Evolutionary conservation across 2,888 invertebrate species (phyloP).

Genomic region (Trichopria drosophilae): DNA sequence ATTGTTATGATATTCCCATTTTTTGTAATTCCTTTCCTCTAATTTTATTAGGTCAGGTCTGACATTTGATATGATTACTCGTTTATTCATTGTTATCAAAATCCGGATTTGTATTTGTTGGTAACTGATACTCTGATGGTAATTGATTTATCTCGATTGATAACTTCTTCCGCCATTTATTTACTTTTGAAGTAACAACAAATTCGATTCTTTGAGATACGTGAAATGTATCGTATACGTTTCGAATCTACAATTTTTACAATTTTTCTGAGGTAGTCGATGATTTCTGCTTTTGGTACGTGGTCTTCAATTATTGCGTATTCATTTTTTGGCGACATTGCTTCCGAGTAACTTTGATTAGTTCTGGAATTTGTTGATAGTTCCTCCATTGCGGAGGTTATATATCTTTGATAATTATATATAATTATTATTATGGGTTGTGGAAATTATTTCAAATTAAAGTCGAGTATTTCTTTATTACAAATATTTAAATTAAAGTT

Average conservation of each 20-base stretch:
- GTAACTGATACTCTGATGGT: slow-evolving; percentile 1
- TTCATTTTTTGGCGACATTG: background rate
- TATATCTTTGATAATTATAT: too few relatives aligned
- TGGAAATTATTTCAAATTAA: too few relatives aligned
- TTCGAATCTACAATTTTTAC: background rate
- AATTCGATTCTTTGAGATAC: slow-evolving; percentile 6
- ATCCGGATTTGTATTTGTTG: background rate
- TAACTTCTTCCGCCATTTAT: background rate
- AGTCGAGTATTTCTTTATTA: too few relatives aligned
- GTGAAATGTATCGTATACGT: slow-evolving; percentile 3
- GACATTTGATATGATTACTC: slow-evolving; percentile 10
- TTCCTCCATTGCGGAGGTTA: too few relatives aligned
- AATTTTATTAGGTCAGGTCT: background rate
- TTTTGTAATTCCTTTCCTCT: background rate
- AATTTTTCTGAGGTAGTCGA: slow-evolving; percentile 4
- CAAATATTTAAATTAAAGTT: too few relatives aligned
- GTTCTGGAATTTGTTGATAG: too few relatives aligned
- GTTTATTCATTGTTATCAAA: slow-evolving; percentile 9
- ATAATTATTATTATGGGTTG: too few relatives aligned
- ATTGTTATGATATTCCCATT: background rate
- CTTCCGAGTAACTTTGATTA: background rate
- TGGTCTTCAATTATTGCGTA: slow-evolving; percentile 9
- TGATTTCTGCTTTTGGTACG: background rate
- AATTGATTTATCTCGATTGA: slow-evolving; percentile 5
- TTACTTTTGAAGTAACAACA: background rate